Percentiles rank a stretch among this genome's conserved stretches.
Evolutionary conservation across 2,797 vertebrate genomes (phyloP).

Genomic region (Labeo calbasu): DNA sequence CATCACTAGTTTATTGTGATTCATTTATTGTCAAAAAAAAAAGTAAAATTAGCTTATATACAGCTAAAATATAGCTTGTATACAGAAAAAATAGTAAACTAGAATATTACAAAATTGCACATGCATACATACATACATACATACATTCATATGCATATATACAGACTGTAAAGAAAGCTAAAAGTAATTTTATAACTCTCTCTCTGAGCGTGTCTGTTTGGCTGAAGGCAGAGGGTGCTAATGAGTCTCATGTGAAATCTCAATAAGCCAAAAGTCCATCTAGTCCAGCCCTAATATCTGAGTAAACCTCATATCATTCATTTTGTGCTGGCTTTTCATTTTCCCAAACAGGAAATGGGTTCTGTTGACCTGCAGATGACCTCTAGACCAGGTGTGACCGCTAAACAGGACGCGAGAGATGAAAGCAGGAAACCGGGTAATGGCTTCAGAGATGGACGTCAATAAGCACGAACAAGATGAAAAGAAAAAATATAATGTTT

Average conservation of each 20-base stretch:
- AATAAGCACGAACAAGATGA: not conserved
- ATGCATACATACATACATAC: too few relatives aligned
- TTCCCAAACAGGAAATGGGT: slow-evolving; percentile 65
- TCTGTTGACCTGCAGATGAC: slow-evolving; percentile 55
- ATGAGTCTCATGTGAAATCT: slow-evolving; percentile 9
- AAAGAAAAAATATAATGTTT: not conserved
- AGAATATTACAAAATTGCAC: too few relatives aligned
- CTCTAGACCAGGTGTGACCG: slow-evolving; percentile 57
- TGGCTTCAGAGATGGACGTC: not conserved
- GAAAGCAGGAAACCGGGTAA: slow-evolving; percentile 66
- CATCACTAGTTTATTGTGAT: not conserved
- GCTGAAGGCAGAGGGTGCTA: slow-evolving; percentile 38
- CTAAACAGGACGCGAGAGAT: slow-evolving; percentile 66
- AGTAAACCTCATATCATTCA: not conserved
- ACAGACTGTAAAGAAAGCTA: not conserved
- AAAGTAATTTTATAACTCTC: not conserved
- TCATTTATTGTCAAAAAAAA: not conserved
- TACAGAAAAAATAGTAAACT: too few relatives aligned
- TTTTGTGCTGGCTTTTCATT: not conserved
- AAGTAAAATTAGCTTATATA: too few relatives aligned
- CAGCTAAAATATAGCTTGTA: too few relatives aligned
- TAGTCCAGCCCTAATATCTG: not conserved
- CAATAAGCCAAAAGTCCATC: not conserved
- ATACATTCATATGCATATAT: not conserved
- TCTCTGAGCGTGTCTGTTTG: not conserved